These are phyloP conservation scores for Halcyon malimbica DNA, from an alignment of 2,113 vertebrate species.

Conservation along the genomic window DNA sequence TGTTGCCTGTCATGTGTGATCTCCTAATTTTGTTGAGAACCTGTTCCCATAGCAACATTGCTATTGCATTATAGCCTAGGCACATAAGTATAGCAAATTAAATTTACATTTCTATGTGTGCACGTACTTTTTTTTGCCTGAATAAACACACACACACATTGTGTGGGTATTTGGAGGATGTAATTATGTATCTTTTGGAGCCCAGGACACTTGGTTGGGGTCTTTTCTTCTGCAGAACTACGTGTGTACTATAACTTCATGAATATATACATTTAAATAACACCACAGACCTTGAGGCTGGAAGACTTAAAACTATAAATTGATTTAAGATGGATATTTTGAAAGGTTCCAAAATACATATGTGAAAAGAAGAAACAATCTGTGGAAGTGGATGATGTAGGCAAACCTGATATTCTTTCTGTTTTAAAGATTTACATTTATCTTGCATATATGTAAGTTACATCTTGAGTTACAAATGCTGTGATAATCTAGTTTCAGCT, in stretches of 20 bases:
- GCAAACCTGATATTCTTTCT: neutral
- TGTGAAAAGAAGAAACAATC: neutral
- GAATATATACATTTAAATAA: neutral
- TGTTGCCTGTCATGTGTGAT: neutral
- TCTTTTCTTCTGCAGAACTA: neutral
- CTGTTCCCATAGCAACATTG: conserved; percentile 39
- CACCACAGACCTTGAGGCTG: fast-evolving
- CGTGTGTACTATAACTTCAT: neutral
- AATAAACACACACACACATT: neutral
- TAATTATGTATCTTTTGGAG: neutral
- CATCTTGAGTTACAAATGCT: neutral
- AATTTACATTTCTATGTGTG: neutral
- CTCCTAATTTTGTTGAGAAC: neutral
- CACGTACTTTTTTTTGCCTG: neutral
- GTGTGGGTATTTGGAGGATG: neutral
- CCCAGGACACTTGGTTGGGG: neutral
- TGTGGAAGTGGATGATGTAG: neutral
- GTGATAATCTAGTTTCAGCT: neutral
- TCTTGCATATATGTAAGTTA: neutral
- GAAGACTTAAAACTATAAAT: neutral
- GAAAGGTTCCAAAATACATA: neutral
- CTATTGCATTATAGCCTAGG: neutral
- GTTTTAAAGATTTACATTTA: neutral
- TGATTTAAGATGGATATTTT: neutral
- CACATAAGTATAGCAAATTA: neutral